Evolutionary conservation across 2,113 vertebrate species (phyloP), one percentile per base, ranked within the genome.

Genomic region (Dipodomys spectabilis): DNA sequence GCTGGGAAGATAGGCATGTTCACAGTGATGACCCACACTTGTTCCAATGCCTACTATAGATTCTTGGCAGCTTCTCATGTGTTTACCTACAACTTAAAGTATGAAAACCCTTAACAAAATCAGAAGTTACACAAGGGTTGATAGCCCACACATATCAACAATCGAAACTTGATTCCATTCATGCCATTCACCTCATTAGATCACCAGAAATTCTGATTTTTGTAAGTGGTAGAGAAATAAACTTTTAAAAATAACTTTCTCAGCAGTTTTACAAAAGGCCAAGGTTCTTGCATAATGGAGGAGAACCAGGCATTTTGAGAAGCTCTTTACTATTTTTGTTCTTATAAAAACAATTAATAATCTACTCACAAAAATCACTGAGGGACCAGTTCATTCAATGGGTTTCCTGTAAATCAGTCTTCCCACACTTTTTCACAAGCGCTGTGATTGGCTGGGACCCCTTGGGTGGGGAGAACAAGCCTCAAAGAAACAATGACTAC

Each of bases 401-500:
- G 68, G 74, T 93, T 97, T 96, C 88, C 93, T 88, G 74, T 32
- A 71, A 96, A 87, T 87, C 82, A 88, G 71, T 95, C 85, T 96
- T 95, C 89, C 93, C 92, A 96, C 82, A 82, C 93, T 95, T 94
- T 93, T 95, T 92, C 87, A 93, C n/a, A 85, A 80, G 53, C 23
- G 15, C 45, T 82, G 35, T 86, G 84, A 96, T 86, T 95, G 90
- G 93, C 85, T 92, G 35, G 62, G 62, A 18, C 65, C 32, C 69
- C 88, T 75, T 87, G 27, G 22, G 20, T 22, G 32, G 39, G 69
- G 68, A 93, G 87, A 27, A 86, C 27, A 80, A 95, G 39, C 35
- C 74, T 96, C 94, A 68, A 82, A 82, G 74, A 94, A 96, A 96
- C 88, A 96, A 92, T 92, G 81, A 92, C 53, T 35, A 82, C n/a